Evolutionary conservation across 2,888 invertebrate species (phyloP).

Genomic region (Sarcophaga variegata): DNA sequence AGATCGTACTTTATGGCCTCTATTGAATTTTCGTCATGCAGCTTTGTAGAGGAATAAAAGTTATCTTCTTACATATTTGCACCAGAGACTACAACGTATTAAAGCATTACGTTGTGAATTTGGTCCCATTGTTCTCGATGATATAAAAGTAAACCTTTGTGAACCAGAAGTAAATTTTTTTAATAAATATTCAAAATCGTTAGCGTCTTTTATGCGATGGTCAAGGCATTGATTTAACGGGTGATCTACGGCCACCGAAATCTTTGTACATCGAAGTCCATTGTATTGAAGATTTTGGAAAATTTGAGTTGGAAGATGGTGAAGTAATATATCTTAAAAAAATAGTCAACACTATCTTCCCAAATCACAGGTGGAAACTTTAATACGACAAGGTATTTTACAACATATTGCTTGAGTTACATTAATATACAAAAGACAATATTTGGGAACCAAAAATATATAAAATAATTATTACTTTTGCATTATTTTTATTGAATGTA

Average conservation of each 20-base stretch:
- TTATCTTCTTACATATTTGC: conserved; percentile 92
- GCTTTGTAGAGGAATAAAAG: conserved; percentile 94
- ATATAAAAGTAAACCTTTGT: conserved; percentile 90
- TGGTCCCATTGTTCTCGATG: conserved; percentile 94
- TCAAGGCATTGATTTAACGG: neutral
- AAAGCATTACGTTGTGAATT: conserved; percentile 97
- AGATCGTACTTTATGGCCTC: no score
- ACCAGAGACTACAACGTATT: conserved; percentile 88
- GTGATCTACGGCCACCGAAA: no score
- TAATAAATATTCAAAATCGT: conserved; percentile 91
- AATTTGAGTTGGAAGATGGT: conserved; percentile 96
- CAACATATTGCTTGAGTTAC: no score
- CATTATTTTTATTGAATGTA: no score
- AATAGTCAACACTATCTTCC: conserved; percentile 96
- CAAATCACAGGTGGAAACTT: conserved; percentile 92
- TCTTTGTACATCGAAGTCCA: conserved; percentile 86
- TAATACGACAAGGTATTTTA: conserved; percentile 94
- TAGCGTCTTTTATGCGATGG: conserved; percentile 96
- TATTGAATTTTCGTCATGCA: conserved; percentile 86
- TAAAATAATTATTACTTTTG: no score
- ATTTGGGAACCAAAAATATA: no score
- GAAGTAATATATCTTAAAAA: conserved; percentile 92
- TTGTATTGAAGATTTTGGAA: conserved; percentile 95
- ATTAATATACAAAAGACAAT: no score
- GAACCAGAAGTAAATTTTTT: conserved; percentile 94